Base-by-base conservation (phyloP, 2,113 vertebrate species). In the Aegithalos caudatus region DNA sequence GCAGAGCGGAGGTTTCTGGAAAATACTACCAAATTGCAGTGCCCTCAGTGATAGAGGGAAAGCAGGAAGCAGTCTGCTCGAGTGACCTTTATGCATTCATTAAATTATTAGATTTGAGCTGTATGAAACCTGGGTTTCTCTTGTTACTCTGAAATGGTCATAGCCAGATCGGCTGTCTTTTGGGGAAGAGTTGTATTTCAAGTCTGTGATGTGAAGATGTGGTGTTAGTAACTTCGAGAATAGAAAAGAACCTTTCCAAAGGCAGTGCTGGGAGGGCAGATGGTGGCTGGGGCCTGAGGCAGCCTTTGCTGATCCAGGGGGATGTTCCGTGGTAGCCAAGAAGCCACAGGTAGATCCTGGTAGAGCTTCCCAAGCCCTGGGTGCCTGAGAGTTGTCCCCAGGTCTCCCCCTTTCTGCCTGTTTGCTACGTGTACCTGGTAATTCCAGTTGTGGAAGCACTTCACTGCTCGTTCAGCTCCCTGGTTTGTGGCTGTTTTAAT, bases 401-500 rank as follows among this genome's bases (percentile, higher is more conserved):
- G 44, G 5, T 33, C 17, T 38, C 15, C 66, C 14, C 57, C 37
- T 2, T 53, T 7, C 12, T 15, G 81, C 44, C 29, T 19, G 11
- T 37, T n/a, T 2, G 42, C 37, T 9, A 29, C 1, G 0, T 3
- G 23, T 37, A 9, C 27, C 21, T 24, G 23, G 2, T 8, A 24
- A 9, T 13, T 16, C 67, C 37, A 2, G 11, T 3, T 53, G 7
- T 0, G 2, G 38, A 25, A 12, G 69, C 24, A 9, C 62, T 38
- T 12, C 12, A 1, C 11, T 8, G 15, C 48, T 24, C 37, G 5
- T 53, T 61, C 4, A 42, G 18, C 56, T 64, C 1, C 35, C 5
- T 19, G 3, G 12, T 42, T 40, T 70, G 44, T 35, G 13, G 17
- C 2, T 0, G 24, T 45, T 35, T n/a, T 23, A 33, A 6, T 62